Conservation (phyloP, 2,113 vertebrate species). For the Oryctolagus cuniculus region mOryCun1.1 NC_091453.1:83018501-83019000, state of each 20-base stretch:
- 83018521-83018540: not conserved
- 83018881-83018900: no score
- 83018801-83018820: no score
- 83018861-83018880: no score
- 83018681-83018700: not conserved
- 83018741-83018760: not conserved
- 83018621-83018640: not conserved
- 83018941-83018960: no score
- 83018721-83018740: not conserved
- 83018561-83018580: slow-evolving; percentile 4
- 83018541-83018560: not conserved
- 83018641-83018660: not conserved
- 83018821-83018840: no score
- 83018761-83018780: not conserved
- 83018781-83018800: no score
- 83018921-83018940: no score
- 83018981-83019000: no score
- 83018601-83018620: slow-evolving; percentile 1
- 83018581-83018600: not conserved
- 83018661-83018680: not conserved
- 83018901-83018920: no score
- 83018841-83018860: no score
- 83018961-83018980: no score
- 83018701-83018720: not conserved
- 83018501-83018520: not conserved